Evolutionary conservation across 1,140 invertebrate species (phyloP).

Genomic region (Panonychus citri): DNA sequence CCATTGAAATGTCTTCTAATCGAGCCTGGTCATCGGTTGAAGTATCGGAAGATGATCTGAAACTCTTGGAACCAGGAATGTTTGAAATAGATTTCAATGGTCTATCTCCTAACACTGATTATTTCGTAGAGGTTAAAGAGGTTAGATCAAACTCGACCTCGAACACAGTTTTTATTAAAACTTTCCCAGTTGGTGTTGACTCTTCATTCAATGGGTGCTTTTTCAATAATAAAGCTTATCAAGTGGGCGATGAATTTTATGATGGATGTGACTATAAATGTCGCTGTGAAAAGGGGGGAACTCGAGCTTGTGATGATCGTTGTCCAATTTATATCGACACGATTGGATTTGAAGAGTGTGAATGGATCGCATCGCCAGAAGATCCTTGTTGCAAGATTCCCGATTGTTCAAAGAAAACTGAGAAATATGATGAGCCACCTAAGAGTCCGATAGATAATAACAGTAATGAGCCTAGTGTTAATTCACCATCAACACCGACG

Average conservation of each 20-base stretch:
- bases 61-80: conserved; percentile 3
- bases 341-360: conserved; percentile 35
- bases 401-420: conserved; percentile 28
- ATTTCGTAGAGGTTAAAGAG: conserved; percentile 24
- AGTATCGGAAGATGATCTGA: neutral
- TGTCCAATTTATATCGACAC: conserved; percentile 22
- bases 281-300: conserved; percentile 42
- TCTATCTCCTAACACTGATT: conserved; percentile 46
- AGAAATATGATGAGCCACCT: too few species aligned
- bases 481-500: too few species aligned
- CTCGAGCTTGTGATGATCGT: conserved; percentile 44
- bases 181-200: conserved; percentile 6
- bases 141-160: conserved; percentile 4
- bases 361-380: conserved; percentile 33
- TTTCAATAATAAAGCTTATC: conserved; percentile 46
- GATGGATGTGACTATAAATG: conserved; percentile 53
- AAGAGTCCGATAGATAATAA: too few species aligned
- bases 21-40: neutral
- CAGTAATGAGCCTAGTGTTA: too few species aligned
- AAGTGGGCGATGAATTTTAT: conserved; percentile 42
- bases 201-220: conserved; percentile 33
- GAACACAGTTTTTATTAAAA: conserved; percentile 14
- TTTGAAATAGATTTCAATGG: conserved; percentile 32
- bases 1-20: neutral
- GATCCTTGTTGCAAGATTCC: conserved; percentile 61